Percentiles rank a stretch among this genome's conserved stretches.
Evolutionary conservation across 2,797 vertebrate genomes (phyloP).

Genomic region (Microctenopoma steveboyesi): DNA sequence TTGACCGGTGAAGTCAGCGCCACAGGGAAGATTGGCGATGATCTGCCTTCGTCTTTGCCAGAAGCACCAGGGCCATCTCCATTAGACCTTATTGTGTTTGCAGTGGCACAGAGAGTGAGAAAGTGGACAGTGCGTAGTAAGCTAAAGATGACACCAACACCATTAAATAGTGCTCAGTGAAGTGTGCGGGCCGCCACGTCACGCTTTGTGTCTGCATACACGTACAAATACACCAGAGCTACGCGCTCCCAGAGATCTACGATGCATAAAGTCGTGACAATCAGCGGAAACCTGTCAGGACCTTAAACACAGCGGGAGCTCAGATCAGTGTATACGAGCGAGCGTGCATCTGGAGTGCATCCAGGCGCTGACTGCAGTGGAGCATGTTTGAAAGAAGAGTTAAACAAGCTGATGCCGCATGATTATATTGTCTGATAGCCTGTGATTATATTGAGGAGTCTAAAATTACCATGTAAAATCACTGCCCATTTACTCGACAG

Average conservation of each 20-base stretch:
- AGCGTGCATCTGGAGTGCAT: constrained; percentile 42
- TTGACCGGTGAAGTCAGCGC: constrained; percentile 62
- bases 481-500: constrained; percentile 43
- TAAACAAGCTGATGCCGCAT: constrained; percentile 43
- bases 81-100: constrained; percentile 65
- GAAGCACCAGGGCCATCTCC: constrained; percentile 51
- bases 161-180: constrained; percentile 66
- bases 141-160: constrained; percentile 63
- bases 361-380: constrained; percentile 24
- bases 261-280: constrained; percentile 43
- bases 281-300: constrained; percentile 43
- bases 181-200: constrained; percentile 56
- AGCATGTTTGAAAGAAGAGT: constrained; percentile 50
- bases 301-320: constrained; percentile 39
- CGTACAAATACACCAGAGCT: constrained; percentile 4
- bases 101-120: constrained; percentile 39
- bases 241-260: constrained; percentile 13
- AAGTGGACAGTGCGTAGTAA: constrained; percentile 53
- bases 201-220: constrained; percentile 47
- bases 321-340: constrained; percentile 41
- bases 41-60: constrained; percentile 64
- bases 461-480: constrained; percentile 61
- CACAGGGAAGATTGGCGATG: constrained; percentile 59
- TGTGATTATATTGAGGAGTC: constrained; percentile 64
- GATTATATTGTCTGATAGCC: constrained; percentile 61